Conservation (phyloP, 2,113 vertebrate genomes). For the Nyctibius bracteatus region DNA sequence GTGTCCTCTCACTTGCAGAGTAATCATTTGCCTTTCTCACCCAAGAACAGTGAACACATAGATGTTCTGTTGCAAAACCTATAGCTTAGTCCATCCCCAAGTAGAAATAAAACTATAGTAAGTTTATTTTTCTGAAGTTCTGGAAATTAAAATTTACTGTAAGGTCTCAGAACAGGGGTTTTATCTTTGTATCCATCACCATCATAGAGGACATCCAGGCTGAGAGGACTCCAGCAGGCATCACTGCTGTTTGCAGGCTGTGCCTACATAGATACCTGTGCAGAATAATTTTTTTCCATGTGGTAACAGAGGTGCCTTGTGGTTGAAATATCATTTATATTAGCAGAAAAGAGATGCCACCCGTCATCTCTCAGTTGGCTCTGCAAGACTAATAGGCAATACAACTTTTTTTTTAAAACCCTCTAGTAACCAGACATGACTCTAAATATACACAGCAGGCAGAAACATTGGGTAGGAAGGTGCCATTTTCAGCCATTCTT, state of each 20-base stretch:
- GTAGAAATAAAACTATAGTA: background rate
- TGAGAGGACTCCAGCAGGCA: background rate
- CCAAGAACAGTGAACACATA: background rate
- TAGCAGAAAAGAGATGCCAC: slow-evolving; percentile 5
- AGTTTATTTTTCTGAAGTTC: background rate
- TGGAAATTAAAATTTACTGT: background rate
- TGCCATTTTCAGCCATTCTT: slow-evolving; percentile 34
- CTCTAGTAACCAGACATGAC: background rate
- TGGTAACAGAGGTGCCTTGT: background rate
- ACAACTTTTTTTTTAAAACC: background rate
- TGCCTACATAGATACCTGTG: background rate
- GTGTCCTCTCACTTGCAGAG: background rate
- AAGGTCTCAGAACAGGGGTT: background rate
- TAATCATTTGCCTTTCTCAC: background rate
- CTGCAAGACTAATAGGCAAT: slow-evolving; percentile 21
- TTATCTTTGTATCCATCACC: background rate
- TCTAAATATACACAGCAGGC: slow-evolving; percentile 45
- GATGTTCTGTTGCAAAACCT: background rate
- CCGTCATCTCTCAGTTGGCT: background rate
- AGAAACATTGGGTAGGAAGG: slow-evolving; percentile 20
- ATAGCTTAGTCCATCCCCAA: background rate
- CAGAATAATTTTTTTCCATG: background rate
- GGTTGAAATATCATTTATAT: background rate
- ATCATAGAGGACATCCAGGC: background rate
- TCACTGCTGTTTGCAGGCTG: background rate